Base-by-base conservation (phyloP, 2,113 vertebrate genomes). In the Ceratotherium simum region DNA sequence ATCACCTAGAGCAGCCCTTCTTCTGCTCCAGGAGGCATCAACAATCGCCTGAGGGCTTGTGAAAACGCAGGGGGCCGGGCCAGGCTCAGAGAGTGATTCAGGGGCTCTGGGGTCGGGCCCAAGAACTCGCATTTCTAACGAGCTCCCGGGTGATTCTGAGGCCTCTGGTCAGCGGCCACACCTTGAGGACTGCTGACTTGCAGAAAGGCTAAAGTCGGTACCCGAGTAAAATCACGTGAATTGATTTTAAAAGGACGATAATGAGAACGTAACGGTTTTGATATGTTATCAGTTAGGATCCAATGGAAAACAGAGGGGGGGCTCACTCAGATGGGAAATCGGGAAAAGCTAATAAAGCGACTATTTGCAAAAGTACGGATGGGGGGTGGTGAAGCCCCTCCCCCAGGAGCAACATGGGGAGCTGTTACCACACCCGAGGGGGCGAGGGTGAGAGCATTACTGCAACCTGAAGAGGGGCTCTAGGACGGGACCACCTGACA, bases 141-240 rank as follows among this genome's bases (percentile, higher is more conserved):
- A 69, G 39, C 78, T 54, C 62, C 29, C 58, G 0, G 17, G 39
- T 6, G 39, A 11, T 6, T 10, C 85, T 2, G 13, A 25, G 51
- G 62, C 54, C 13, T 17, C 27, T 6, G 54, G 79, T n/a, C 51
- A 3, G 33, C 17, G 16, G 5, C 5, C 5, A 27, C 31, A 2
- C 17, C 31, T 67, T 3, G 69, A 88, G 31, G 67, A 56, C 10
- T 21, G 64, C 42, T n/a, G 42, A 33, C 5, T 39, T 12, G 20
- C 1, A 0, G 42, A 29, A 18, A 20, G n/a, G 29, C 29, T 51
- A 21, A 36, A n/a, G 21, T 3, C 3, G 6, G 33, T 5, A 8
- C 21, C n/a, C 13, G 0, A 11, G 54, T 42, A 8, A 42, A 78
- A 70, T 56, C n/a, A 87, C 0, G 6, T 11, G 16, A 51, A 39